Base-by-base conservation (phyloP, 2,888 invertebrate species). In the Tupiocoris notatus region DNA sequence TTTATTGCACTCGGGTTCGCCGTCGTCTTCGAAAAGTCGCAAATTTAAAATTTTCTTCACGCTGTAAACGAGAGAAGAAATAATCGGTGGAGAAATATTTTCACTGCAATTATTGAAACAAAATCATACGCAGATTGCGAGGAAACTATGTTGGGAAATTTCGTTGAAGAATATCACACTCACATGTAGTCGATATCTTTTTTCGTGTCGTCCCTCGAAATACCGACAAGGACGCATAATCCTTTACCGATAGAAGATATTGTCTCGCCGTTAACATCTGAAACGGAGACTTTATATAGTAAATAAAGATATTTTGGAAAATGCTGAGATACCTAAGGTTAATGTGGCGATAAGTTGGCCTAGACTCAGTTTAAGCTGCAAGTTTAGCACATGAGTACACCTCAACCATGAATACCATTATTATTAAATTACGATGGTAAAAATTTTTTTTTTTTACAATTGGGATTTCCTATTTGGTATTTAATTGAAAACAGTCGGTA, bases 161-260 rank as follows among this genome's bases (percentile, higher is more conserved):
- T n/a, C n/a, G n/a, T n/a, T n/a, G n/a, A n/a, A n/a, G n/a, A n/a
- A n/a, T n/a, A n/a, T n/a, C n/a, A n/a, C 12, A 86, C 89, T 87
- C 88, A 94, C 95, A 95, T 90, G 82, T 90, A 94, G 82, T 96
- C 93, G 79, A 92, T 89, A 84, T 96, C 95, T 79, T 89, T 89
- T 71, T 85, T 84, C 0, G 90, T 91, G 82, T 96, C 96, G 81
- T 88, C 88, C 80, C 87, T 87, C 71, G 89, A 89, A 79, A 96
- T 92, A 12, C 96, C 96, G 79, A 96, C 87, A 65, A 96, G 86
- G n/a, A 96, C 90, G 84, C 95, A 95, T 1, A 96, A 83, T 0
- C 96, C 96, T 84, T 88, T 88, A 17, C 91, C 92, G 82, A 96
- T 94, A 77, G 88, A 89, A 82, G 91, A 92, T 23, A 96, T 87